Conservation (phyloP, 2,797 vertebrate genomes). For the Anguilla obscura region DNA sequence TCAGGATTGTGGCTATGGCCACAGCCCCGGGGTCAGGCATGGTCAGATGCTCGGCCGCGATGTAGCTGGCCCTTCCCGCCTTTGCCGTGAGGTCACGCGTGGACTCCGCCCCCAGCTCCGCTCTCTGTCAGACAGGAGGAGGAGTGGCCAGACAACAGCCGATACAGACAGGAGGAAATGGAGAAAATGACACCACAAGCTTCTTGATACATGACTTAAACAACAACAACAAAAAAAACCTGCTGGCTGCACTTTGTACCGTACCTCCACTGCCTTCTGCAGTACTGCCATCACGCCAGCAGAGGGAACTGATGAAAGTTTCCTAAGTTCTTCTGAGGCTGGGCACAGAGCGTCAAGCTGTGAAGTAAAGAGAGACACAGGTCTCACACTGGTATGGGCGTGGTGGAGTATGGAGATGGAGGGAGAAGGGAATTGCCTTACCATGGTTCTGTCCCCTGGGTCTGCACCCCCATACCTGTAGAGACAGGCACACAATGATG, state of each 20-base stretch:
- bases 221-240: background rate
- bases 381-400: background rate
- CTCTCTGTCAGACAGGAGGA: conserved; percentile 67
- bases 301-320: conserved; percentile 61
- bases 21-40: conserved; percentile 87
- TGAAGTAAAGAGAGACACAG: background rate
- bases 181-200: background rate
- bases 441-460: conserved; percentile 92
- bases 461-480: conserved; percentile 87
- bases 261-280: conserved; percentile 76
- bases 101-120: conserved; percentile 77
- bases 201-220: background rate
- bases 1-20: conserved; percentile 78
- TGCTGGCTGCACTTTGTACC: background rate
- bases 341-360: conserved; percentile 90
- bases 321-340: conserved; percentile 75
- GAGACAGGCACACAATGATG: background rate
- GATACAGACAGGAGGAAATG: background rate
- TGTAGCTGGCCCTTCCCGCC: conserved; percentile 90
- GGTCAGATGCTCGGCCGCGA: conserved; percentile 74
- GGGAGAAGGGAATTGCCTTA: conserved; percentile 51
- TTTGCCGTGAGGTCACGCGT: conserved; percentile 81
- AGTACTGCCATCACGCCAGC: conserved; percentile 66
- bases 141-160: background rate
- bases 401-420: too few relatives aligned